phyloP scores from a whole-genome alignment of 2,888 invertebrate species.

The Tubulanus polymorphus region DNA sequence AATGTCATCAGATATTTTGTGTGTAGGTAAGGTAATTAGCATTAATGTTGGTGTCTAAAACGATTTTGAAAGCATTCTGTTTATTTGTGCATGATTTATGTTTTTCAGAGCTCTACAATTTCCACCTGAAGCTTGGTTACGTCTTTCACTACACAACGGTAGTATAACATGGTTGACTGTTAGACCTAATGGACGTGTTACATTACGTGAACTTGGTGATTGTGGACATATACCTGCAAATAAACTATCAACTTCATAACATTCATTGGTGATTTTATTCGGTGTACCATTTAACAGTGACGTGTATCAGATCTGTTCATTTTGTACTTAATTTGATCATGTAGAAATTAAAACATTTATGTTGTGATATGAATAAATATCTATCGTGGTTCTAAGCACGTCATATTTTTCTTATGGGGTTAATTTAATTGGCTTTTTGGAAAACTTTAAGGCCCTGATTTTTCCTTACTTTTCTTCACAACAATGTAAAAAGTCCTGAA shows the following conservation, averaged over 20 bases:
- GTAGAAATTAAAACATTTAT: too few species aligned
- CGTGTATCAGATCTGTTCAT: too few species aligned
- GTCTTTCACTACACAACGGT: constrained; percentile 84
- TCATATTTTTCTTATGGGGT: too few species aligned
- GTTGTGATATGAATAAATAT: too few species aligned
- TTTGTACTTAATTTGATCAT: too few species aligned
- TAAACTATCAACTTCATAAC: constrained; percentile 52
- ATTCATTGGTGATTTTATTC: too few species aligned
- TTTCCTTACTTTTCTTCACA: too few species aligned
- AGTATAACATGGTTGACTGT: constrained; percentile 88
- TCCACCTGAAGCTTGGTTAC: constrained; percentile 94
- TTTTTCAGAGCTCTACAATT: constrained; percentile 84
- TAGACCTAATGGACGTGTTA: constrained; percentile 79
- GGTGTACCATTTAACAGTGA: too few species aligned
- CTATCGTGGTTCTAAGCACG: too few species aligned
- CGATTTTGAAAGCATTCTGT: not conserved
- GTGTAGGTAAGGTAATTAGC: constrained; percentile 41
- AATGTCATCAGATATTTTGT: constrained; percentile 86
- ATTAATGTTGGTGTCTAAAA: not conserved
- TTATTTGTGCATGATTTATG: constrained; percentile 13
- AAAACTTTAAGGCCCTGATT: too few species aligned
- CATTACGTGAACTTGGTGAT: constrained; percentile 77
- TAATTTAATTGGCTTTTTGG: too few species aligned
- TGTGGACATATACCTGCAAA: constrained; percentile 83
- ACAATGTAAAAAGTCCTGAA: too few species aligned